phyloP scores from a whole-genome alignment of 2,888 invertebrate species.

The Dorcus hopei region DNA sequence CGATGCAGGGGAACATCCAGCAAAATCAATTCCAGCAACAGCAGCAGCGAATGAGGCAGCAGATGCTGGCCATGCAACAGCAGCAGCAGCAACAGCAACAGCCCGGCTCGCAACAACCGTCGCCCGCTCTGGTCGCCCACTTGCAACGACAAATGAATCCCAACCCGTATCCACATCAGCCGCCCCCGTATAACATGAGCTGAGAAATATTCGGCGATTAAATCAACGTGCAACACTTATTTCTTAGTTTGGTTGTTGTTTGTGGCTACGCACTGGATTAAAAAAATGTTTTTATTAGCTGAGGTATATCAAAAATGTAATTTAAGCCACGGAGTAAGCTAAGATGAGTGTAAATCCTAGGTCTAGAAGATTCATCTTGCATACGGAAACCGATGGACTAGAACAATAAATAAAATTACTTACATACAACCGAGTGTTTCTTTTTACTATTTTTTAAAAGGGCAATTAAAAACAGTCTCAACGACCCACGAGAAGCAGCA shows the following conservation, averaged over 20 bases:
- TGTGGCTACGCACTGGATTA: too few relatives aligned
- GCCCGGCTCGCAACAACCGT: conserved; percentile 54
- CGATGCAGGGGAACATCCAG: conserved; percentile 22
- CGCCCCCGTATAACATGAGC: conserved; percentile 54
- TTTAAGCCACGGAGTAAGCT: conserved; percentile 16
- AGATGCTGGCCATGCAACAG: conserved; percentile 66
- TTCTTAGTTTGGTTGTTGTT: too few relatives aligned
- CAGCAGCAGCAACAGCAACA: conserved; percentile 51
- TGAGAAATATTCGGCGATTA: neutral
- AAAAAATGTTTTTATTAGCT: too few relatives aligned
- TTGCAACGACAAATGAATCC: conserved; percentile 60
- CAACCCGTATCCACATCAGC: conserved; percentile 57
- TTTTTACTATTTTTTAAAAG: neutral
- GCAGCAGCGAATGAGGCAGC: conserved; percentile 63
- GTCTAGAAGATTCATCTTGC: conserved; percentile 86
- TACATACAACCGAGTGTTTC: neutral
- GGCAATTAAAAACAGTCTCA: neutral
- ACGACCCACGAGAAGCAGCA: too few relatives aligned
- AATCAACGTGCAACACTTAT: too few relatives aligned
- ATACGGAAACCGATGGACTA: conserved; percentile 77
- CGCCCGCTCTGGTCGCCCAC: conserved; percentile 64
- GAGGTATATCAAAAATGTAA: too few relatives aligned
- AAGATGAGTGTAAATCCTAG: conserved; percentile 71
- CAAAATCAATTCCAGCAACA: conserved; percentile 37
- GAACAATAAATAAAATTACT: conserved; percentile 27